Conservation (phyloP, 64 coral and sea anemone species). For the Pocillopora verrucosa region DNA sequence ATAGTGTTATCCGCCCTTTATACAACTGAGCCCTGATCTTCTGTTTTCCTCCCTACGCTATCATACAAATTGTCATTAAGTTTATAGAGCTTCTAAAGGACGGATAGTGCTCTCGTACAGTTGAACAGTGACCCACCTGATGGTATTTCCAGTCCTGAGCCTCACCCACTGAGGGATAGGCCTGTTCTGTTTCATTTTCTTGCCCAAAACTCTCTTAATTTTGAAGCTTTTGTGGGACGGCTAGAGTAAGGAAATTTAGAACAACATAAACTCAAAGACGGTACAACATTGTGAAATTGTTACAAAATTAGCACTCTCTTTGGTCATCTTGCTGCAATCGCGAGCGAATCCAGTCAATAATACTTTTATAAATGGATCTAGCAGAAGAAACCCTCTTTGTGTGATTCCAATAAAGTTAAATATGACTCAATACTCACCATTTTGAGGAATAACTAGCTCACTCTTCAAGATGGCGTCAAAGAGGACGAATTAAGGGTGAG, state of each 20-base stretch:
- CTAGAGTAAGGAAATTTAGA: slow-evolving; percentile 24
- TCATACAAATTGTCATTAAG: too few relatives aligned
- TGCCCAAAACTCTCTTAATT: slow-evolving; percentile 91
- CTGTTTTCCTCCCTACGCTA: too few relatives aligned
- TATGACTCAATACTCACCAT: slow-evolving; percentile 68
- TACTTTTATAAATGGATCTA: not conserved
- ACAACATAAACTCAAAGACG: not conserved
- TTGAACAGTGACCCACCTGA: slow-evolving; percentile 50
- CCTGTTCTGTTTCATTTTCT: slow-evolving; percentile 96
- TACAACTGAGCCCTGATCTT: too few relatives aligned
- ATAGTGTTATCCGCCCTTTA: too few relatives aligned
- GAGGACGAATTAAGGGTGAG: not conserved
- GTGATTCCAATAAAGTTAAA: not conserved
- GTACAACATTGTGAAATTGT: not conserved
- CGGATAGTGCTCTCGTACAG: not conserved
- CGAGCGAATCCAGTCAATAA: not conserved
- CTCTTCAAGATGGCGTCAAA: slow-evolving; percentile 49
- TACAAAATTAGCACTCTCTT: slow-evolving; percentile 1
- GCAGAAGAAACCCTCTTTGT: not conserved
- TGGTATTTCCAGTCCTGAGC: slow-evolving; percentile 93
- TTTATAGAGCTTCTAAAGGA: not conserved
- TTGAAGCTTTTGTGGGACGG: slow-evolving; percentile 92
- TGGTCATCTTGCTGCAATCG: slow-evolving; percentile 47
- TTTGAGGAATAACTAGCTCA: slow-evolving; percentile 2
- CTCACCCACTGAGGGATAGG: slow-evolving; percentile 99